These are phyloP conservation scores for Psilopogon haemacephalus DNA, from an alignment of 2,113 vertebrate species.

Conservation along the genomic window DNA sequence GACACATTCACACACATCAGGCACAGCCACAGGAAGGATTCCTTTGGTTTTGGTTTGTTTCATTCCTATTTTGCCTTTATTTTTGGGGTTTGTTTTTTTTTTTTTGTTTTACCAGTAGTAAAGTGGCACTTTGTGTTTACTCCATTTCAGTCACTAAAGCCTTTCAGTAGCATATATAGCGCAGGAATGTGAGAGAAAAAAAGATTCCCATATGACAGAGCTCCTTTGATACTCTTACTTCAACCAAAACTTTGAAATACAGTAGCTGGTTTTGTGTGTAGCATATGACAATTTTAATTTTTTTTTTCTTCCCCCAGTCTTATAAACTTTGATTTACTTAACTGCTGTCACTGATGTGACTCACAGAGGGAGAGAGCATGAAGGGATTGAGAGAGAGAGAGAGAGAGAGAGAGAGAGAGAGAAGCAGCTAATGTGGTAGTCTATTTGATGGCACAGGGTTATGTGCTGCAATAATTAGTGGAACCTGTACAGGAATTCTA, in stretches of 20 bases:
- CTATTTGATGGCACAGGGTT: slow-evolving; percentile 49
- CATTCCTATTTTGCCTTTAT: not conserved
- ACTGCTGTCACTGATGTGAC: slow-evolving; percentile 24
- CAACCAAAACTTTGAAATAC: slow-evolving; percentile 61
- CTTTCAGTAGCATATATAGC: slow-evolving; percentile 19
- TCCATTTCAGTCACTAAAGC: slow-evolving; percentile 17
- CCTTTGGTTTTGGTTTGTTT: slow-evolving; percentile 26
- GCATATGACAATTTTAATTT: slow-evolving; percentile 30
- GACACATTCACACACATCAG: not conserved
- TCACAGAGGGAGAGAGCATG: slow-evolving; percentile 6
- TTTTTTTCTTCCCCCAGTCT: not conserved
- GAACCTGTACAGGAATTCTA: not conserved
- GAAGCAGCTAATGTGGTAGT: slow-evolving; percentile 24
- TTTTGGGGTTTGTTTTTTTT: not conserved
- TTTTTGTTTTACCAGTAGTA: not conserved
- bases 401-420: not conserved
- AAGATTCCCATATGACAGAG: slow-evolving; percentile 52
- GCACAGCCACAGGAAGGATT: not conserved
- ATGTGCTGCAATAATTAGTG: slow-evolving; percentile 31
- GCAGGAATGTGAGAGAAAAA: not conserved
- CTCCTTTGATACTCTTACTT: slow-evolving; percentile 54
- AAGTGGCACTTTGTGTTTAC: slow-evolving; percentile 28
- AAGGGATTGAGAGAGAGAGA: not conserved
- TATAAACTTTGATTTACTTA: slow-evolving; percentile 63
- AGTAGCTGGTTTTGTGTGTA: slow-evolving; percentile 30